Conservation (phyloP, 2,113 vertebrate species). For the Eulemur rufifrons region DNA sequence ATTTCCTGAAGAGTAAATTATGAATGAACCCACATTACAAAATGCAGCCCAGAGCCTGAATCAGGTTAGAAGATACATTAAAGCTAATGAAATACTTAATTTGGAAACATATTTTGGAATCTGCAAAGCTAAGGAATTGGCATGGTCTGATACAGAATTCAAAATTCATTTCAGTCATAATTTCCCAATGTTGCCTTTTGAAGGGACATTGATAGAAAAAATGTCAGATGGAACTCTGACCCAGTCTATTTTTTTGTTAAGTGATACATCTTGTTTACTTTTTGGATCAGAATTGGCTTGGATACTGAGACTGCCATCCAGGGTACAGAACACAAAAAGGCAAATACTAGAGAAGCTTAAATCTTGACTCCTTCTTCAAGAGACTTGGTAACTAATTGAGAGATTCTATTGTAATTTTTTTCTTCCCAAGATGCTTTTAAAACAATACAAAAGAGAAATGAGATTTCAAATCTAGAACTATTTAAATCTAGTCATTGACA, state of each 20-base stretch:
- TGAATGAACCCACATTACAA: slow-evolving; percentile 65
- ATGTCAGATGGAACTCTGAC: slow-evolving; percentile 26
- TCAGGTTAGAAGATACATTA: slow-evolving; percentile 67
- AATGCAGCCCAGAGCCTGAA: slow-evolving; percentile 55
- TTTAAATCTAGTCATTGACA: not conserved
- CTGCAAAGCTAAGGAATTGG: slow-evolving; percentile 37
- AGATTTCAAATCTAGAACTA: not conserved
- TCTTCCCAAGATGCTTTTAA: not conserved
- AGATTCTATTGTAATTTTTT: not conserved
- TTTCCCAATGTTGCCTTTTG: slow-evolving; percentile 12
- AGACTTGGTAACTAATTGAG: not conserved
- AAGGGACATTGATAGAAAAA: slow-evolving; percentile 18
- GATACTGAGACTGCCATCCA: not conserved
- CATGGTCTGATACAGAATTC: slow-evolving; percentile 21
- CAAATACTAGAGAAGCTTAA: slow-evolving; percentile 7
- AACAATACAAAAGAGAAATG: slow-evolving; percentile 24
- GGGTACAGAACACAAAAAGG: not conserved
- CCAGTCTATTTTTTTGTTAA: not conserved
- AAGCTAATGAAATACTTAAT: slow-evolving; percentile 66
- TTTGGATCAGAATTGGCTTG: slow-evolving; percentile 17
- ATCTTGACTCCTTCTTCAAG: not conserved
- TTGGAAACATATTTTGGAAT: slow-evolving; percentile 59
- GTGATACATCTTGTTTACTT: slow-evolving; percentile 16
- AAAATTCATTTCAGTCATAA: slow-evolving; percentile 53
- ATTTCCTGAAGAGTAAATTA: slow-evolving; percentile 70